Base-by-base conservation (phyloP, 1,140 invertebrate species). In the Zeugodacus cucurbitae region DNA sequence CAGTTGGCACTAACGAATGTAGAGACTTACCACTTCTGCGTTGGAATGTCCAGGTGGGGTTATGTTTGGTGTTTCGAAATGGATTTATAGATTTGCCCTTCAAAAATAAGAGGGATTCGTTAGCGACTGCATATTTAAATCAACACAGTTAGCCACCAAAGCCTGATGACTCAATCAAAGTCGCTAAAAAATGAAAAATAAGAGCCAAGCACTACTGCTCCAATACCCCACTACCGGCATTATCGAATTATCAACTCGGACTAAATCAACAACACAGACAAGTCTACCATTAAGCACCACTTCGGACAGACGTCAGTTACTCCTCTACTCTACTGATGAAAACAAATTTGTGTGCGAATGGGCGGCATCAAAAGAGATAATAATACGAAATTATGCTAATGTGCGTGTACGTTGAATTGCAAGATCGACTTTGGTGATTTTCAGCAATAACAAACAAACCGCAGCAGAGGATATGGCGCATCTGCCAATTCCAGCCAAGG, bases 311-410 rank as follows among this genome's bases (percentile, higher is more conserved):
- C 41, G 22, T 22, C n/a, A 62, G 5, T 26, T 26, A 26, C n/a
- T n/a, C n/a, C n/a, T n/a, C n/a, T n/a, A n/a, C n/a, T n/a, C n/a
- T n/a, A n/a, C n/a, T n/a, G n/a, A n/a, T n/a, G n/a, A 37, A 41
- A 44, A 44, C 41, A 82, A 54, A 74, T 26, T 10, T 14, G 10
- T 29, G 37, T 44, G 70, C 70, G 37, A 74, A 82, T 82, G 74
- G 74, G 74, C 74, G 74, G 74, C 44, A 82, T 82, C n/a, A n/a
- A 82, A 20, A 22, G 74, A 82, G 41, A 82, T 82, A 82, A 44
- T 82, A 82, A 82, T 34, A 82, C 74, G 41, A 82, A 82, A 82
- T 82, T 82, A 82, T 82, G 44, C 74, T 82, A 82, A 82, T 82
- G 37, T 48, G 74, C 74, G 37, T 82, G 74, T 82, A 82, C 41